Conservation (phyloP, 1,140 invertebrate genomes). For the Doryteuthis pealeii region DNA sequence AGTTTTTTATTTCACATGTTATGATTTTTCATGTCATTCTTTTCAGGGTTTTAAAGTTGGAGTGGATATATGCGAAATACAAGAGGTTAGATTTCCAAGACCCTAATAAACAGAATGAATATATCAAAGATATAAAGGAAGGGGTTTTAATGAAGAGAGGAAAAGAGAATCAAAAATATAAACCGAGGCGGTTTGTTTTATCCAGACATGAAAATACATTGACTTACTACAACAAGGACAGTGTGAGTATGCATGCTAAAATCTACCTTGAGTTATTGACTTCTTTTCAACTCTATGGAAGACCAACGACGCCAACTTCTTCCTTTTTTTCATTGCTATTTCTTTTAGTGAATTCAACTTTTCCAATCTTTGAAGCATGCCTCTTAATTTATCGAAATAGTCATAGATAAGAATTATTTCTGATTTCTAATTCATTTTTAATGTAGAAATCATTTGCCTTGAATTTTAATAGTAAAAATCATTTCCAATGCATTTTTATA, state of each 20-base stretch:
- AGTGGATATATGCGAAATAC: slow-evolving; percentile 91
- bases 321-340: too few relatives aligned
- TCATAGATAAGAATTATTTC: too few relatives aligned
- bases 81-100: slow-evolving; percentile 84
- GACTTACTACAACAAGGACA: slow-evolving; percentile 83
- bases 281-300: too few relatives aligned
- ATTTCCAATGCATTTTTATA: too few relatives aligned
- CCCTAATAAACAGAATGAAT: slow-evolving; percentile 72
- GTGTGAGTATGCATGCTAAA: slow-evolving; percentile 44
- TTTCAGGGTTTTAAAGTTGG: slow-evolving; percentile 80
- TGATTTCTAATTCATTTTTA: too few relatives aligned
- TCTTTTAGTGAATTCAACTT: too few relatives aligned
- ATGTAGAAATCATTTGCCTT: too few relatives aligned
- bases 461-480: too few relatives aligned
- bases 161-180: slow-evolving; percentile 81
- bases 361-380: too few relatives aligned
- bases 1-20: not conserved
- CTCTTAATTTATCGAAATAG: too few relatives aligned
- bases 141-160: slow-evolving; percentile 86
- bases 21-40: slow-evolving; percentile 25
- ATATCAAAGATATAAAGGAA: slow-evolving; percentile 78
- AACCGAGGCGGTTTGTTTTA: slow-evolving; percentile 80
- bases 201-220: slow-evolving; percentile 77
- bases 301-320: too few relatives aligned
- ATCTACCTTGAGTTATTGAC: too few relatives aligned